Percentiles rank a stretch among this genome's conserved stretches.
phyloP scores from a whole-genome alignment of 2,113 vertebrate species.

The Pseudopodoces humilis region DNA sequence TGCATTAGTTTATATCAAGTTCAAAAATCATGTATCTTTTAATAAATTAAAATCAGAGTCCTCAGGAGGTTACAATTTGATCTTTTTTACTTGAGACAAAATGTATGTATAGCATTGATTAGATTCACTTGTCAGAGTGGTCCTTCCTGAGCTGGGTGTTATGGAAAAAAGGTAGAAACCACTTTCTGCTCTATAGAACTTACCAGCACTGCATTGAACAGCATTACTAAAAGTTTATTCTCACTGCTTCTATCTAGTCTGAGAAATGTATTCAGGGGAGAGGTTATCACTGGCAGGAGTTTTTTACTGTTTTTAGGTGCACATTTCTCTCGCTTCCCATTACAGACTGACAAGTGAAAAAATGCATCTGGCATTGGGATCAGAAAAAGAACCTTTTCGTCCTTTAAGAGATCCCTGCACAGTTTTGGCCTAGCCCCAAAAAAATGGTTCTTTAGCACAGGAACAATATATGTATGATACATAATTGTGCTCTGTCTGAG shows the following conservation, averaged over 20 bases:
- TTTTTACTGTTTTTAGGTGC: not conserved
- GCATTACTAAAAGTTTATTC: not conserved
- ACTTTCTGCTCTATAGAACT: not conserved
- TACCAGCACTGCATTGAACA: not conserved
- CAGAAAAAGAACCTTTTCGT: not conserved
- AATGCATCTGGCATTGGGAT: not conserved
- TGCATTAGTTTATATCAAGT: slow-evolving; percentile 40
- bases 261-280: not conserved
- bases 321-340: not conserved
- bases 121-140: not conserved
- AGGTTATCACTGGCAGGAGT: not conserved
- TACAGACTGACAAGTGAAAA: not conserved
- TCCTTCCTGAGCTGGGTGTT: not conserved
- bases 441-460: not conserved
- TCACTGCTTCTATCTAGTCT: not conserved
- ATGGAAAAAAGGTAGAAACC: not conserved
- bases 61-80: not conserved
- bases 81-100: slow-evolving; percentile 39
- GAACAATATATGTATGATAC: not conserved
- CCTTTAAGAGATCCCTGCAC: not conserved
- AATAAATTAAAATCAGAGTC: slow-evolving; percentile 6
- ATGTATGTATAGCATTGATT: not conserved
- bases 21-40: not conserved
- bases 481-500: not conserved
- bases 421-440: not conserved